Base-by-base conservation (phyloP, 2,888 invertebrate species). In the Agrotis clavis region DNA sequence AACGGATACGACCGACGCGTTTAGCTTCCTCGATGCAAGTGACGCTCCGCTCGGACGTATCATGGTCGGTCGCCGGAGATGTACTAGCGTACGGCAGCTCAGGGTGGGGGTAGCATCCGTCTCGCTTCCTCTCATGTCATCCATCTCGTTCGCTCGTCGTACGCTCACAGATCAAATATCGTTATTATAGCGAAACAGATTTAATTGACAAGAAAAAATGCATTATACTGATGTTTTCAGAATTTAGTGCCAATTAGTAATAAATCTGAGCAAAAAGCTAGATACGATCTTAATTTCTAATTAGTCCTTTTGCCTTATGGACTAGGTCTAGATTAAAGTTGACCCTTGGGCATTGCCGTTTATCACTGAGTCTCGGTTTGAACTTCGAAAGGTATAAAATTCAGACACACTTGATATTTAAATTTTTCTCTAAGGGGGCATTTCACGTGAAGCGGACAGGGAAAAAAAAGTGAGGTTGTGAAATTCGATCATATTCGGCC, bases 101-200 rank as follows among this genome's bases (percentile, higher is more conserved):
- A 35, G 35, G 18, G 25, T 41, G 50, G 77, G 71, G 56, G n/a
- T 19, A 50, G 41, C 30, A 11, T 1, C 14, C 21, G 1, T 67
- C 51, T 18, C 59, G 13, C 56, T 77, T 60, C 0, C 60, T 54
- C 50, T 13, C 50, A 16, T 7, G 13, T 14, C 14, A 45, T 45
- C 45, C 1, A 19, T 64, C 60, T 54, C 60, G 21, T 48, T 63
- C 53, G 45, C 45, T 51, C 54, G 50, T 18, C 35, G 50, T 30
- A 50, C 48, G 59, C 57, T 60, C 50, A 45, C 59, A 71, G 47
- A 71, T 71, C 75, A 60, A 71, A 64, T 60, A 45, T 64, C 30
- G n/a, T 30, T 53, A 67, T 25, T 35, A 35, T 35, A 35, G 35
- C 35, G 35, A 35, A 65, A 30, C 53, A 71, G 63, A 53, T 53